Evolutionary conservation across 2,113 vertebrate species (phyloP), one percentile per base, ranked within the genome.

Genomic region (Scomber japonicus): DNA sequence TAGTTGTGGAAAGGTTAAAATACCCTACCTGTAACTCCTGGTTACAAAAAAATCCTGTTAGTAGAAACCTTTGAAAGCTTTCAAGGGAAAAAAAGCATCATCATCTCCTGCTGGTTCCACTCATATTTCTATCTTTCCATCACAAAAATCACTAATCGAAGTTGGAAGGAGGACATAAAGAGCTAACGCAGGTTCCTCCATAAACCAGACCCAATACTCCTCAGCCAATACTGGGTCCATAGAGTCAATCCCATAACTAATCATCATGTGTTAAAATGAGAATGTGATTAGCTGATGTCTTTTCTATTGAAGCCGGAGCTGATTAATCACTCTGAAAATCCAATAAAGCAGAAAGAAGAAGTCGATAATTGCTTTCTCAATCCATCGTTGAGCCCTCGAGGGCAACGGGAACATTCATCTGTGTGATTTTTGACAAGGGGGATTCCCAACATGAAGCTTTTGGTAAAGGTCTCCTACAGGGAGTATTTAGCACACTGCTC

Each of bases 281-380:
- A 61, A 49, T 11, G 71, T 6, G 45, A 80, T 80, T 65, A 70
- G 59, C n/a, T 27, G 53, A 5, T 31, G 4, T 4, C 53, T 6
- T 53, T 7, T 3, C 55, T 27, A 17, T 54, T 48, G 21, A 48
- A 50, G 55, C 31, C 2, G 14, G 8, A 1, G 61, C 68, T n/a
- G 63, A 48, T 54, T 40, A 75, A 72, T 77, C 48, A 24, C 21
- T 46, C 54, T 2, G 27, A 16, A 61, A 67, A 76, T 80, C 61
- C 75, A 57, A 79, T 71, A 56, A 53, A 69, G 59, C n/a, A n/a
- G n/a, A n/a, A n/a, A n/a, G 8, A 27, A 76, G 8, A 27, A 76
- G 75, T 50, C 40, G 14, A 17, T 77, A 80, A n/a, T n/a, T n/a
- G n/a, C n/a, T n/a, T n/a, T n/a, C n/a, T n/a, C n/a, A n/a, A n/a